Percentiles rank a stretch among this genome's conserved stretches.
phyloP scores from a whole-genome alignment of 2,797 vertebrate genomes.

The Gadopsis marmoratus region DNA sequence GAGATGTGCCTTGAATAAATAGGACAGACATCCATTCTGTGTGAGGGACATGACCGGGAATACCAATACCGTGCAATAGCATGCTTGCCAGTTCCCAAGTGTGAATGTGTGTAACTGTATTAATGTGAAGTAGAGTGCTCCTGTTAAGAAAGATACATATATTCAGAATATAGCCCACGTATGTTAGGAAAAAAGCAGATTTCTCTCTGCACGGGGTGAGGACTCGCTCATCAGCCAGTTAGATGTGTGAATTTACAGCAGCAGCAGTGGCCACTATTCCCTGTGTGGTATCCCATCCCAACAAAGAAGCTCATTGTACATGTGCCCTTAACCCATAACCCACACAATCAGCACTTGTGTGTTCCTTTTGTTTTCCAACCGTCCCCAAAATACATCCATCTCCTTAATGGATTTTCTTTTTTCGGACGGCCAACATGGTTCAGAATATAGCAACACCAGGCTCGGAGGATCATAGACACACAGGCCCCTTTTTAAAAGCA shows the following conservation, averaged over 20 bases:
- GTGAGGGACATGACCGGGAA: constrained; percentile 83
- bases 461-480: constrained; percentile 65
- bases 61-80: constrained; percentile 72
- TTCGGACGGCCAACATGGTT: constrained; percentile 62
- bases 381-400: constrained; percentile 80
- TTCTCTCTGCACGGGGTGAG: constrained; percentile 5
- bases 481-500: constrained; percentile 80
- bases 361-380: constrained; percentile 81
- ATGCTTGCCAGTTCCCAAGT: constrained; percentile 35
- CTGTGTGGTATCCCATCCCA: constrained; percentile 67
- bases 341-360: constrained; percentile 75
- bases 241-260: constrained; percentile 57
- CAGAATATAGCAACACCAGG: constrained; percentile 68
- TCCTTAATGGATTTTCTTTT: constrained; percentile 79
- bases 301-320: constrained; percentile 79
- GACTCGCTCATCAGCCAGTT: constrained; percentile 43
- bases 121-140: constrained; percentile 40
- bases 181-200: constrained; percentile 13
- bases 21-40: constrained; percentile 60
- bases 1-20: constrained; percentile 84
- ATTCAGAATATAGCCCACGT: constrained; percentile 4
- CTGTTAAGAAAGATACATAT: constrained; percentile 4
- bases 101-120: constrained; percentile 45
- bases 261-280: constrained; percentile 43
- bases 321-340: constrained; percentile 78